phyloP scores from a whole-genome alignment of 2,888 invertebrate genomes.

The Gonocerus acuteangulatus region DNA sequence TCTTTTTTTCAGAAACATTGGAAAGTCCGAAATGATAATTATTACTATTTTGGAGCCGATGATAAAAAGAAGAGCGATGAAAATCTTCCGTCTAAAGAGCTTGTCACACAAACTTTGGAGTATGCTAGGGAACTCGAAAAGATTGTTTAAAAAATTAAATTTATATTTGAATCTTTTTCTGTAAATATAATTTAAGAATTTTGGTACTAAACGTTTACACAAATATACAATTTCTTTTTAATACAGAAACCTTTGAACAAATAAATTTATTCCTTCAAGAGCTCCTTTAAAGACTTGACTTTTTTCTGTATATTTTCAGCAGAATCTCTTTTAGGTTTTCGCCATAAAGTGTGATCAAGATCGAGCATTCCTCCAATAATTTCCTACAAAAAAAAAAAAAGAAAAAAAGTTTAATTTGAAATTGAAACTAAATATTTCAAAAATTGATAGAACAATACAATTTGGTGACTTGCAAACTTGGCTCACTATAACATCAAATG shows the following conservation, averaged over 20 bases:
- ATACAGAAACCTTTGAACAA: background rate
- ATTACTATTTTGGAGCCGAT: slow-evolving; percentile 67
- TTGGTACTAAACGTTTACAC: background rate
- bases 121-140: slow-evolving; percentile 97
- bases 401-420: background rate
- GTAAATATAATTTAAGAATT: slow-evolving; percentile 12
- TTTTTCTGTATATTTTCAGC: slow-evolving; percentile 69
- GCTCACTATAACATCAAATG: too few species aligned
- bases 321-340: slow-evolving; percentile 67
- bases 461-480: too few species aligned
- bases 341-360: slow-evolving; percentile 75
- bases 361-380: slow-evolving; percentile 92
- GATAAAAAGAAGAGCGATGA: slow-evolving; percentile 70
- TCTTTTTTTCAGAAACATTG: slow-evolving; percentile 66
- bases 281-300: slow-evolving; percentile 60
- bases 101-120: slow-evolving; percentile 89
- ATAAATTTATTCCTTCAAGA: slow-evolving; percentile 21
- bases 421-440: background rate
- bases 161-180: slow-evolving; percentile 12
- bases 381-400: slow-evolving; percentile 52
- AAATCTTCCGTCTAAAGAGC: slow-evolving; percentile 76
- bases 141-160: slow-evolving; percentile 70
- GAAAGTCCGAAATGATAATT: slow-evolving; percentile 67
- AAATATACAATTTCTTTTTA: slow-evolving; percentile 6
- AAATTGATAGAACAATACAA: background rate